Conservation (phyloP, 2,888 invertebrate species). For the Himalopsyche tibetana region DNA sequence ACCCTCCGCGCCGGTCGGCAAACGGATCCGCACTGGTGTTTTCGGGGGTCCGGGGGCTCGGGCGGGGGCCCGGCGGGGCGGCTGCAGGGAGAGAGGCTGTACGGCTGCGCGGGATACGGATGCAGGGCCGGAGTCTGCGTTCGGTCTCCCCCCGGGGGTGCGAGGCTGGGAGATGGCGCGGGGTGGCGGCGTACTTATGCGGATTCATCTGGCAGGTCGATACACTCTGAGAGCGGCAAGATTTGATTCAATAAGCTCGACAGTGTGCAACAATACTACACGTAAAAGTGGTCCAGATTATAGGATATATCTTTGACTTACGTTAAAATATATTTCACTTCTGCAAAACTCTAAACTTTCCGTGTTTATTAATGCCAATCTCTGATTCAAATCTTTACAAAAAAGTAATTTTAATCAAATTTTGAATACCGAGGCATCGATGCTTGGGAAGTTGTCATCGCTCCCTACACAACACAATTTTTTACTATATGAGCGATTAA, state of each 20-base stretch:
- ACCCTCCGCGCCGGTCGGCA: slow-evolving; percentile 28
- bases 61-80: background rate
- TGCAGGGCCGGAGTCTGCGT: slow-evolving; percentile 34
- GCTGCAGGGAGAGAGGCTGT: slow-evolving; percentile 2
- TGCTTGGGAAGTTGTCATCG: too few relatives aligned
- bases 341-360: too few relatives aligned
- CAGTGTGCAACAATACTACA: background rate
- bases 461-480: too few relatives aligned
- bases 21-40: slow-evolving; percentile 1
- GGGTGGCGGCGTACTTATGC: slow-evolving; percentile 17
- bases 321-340: too few relatives aligned
- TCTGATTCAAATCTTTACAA: too few relatives aligned
- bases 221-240: background rate
- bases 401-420: too few relatives aligned
- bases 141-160: background rate
- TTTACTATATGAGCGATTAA: too few relatives aligned
- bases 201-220: slow-evolving; percentile 17
- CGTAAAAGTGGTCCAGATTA: too few relatives aligned
- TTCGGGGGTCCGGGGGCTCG: background rate
- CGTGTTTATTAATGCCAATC: too few relatives aligned
- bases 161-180: background rate
- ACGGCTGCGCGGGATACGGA: slow-evolving; percentile 25
- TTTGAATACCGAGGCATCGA: too few relatives aligned
- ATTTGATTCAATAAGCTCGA: slow-evolving; percentile 2
- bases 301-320: too few relatives aligned